Percentiles rank a stretch among this genome's conserved stretches.
These are phyloP conservation scores for Drosophila quasianomalipes DNA, from an alignment of 2,888 invertebrate genomes.

Conservation along the genomic window DNA sequence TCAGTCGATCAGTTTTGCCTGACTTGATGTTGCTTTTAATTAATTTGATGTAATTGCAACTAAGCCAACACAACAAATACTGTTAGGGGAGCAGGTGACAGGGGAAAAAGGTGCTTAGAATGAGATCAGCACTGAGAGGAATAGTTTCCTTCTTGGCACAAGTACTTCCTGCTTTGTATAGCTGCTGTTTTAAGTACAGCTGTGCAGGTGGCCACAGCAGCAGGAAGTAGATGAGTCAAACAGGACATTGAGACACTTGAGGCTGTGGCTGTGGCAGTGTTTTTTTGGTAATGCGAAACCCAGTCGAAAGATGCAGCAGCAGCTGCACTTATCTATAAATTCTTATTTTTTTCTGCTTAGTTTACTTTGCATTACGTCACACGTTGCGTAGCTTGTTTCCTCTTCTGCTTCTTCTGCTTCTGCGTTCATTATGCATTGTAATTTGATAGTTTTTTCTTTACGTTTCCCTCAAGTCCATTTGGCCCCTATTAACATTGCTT, in stretches of 20 bases:
- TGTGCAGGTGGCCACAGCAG: slow-evolving; percentile 25
- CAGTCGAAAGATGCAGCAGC: slow-evolving; percentile 39
- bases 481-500: slow-evolving; percentile 67
- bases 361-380: slow-evolving; percentile 55
- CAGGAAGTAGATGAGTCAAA: slow-evolving; percentile 38
- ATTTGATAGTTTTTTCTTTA: slow-evolving; percentile 58
- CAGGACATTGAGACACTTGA: slow-evolving; percentile 47
- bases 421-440: slow-evolving; percentile 45
- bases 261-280: slow-evolving; percentile 1
- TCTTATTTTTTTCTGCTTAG: slow-evolving; percentile 22
- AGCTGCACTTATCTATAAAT: slow-evolving; percentile 20
- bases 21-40: slow-evolving; percentile 1
- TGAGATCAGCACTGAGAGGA: slow-evolving; percentile 20
- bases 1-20: neutral
- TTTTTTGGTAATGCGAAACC: slow-evolving; percentile 52
- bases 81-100: neutral
- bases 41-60: slow-evolving; percentile 30
- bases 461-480: slow-evolving; percentile 57
- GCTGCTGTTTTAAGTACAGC: neutral
- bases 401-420: slow-evolving; percentile 15
- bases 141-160: slow-evolving; percentile 12
- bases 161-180: slow-evolving; percentile 41
- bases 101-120: neutral
- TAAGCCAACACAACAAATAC: neutral
- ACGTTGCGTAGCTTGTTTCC: slow-evolving; percentile 35